Conservation (phyloP, 2,888 invertebrate genomes). For the Limulus polyphemus region DNA sequence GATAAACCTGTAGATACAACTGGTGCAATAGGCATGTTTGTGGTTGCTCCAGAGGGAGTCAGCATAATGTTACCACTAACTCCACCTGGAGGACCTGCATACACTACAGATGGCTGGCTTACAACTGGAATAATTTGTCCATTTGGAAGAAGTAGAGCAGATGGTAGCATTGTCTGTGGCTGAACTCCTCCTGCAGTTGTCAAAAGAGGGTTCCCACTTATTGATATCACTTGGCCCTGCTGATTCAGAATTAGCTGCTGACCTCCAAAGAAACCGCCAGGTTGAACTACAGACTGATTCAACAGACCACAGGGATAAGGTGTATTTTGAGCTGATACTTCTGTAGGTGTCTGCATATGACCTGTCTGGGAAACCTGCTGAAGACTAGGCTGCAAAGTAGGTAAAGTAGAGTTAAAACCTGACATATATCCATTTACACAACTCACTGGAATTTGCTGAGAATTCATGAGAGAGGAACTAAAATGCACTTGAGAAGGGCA, state of each 20-base stretch:
- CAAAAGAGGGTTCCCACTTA: neutral
- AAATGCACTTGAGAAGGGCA: no score
- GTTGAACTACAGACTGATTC: neutral
- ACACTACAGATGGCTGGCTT: constrained; percentile 31
- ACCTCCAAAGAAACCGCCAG: neutral
- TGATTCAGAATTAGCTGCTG: neutral
- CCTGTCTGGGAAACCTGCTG: no score
- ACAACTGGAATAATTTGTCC: constrained; percentile 39
- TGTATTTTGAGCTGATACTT: no score
- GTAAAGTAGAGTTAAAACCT: no score
- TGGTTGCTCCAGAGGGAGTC: neutral
- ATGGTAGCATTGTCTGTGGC: constrained; percentile 31
- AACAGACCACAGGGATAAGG: no score
- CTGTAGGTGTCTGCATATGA: no score
- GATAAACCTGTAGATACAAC: no score
- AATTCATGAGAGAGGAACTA: no score
- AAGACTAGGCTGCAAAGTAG: no score
- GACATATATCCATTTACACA: no score
- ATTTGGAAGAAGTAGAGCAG: constrained; percentile 37
- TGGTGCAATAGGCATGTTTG: no score
- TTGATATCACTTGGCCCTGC: neutral
- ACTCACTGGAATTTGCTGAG: no score
- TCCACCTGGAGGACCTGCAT: neutral
- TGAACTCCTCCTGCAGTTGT: neutral
- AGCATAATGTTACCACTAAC: neutral